Base-by-base conservation (phyloP, 1,140 invertebrate genomes). In the Drosophila oshimai region DNA sequence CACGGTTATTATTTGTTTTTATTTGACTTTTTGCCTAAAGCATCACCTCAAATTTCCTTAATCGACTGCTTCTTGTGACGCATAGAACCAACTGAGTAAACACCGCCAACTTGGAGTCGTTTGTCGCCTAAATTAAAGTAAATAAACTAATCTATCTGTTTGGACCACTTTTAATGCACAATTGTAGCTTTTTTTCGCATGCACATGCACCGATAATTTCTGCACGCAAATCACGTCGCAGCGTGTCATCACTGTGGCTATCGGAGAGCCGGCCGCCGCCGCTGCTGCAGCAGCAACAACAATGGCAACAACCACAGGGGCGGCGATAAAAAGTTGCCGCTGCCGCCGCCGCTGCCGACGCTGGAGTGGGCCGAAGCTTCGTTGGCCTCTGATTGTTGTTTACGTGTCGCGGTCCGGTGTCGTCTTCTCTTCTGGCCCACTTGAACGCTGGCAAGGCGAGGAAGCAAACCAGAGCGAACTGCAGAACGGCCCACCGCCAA, bases 331-430 rank as follows among this genome's bases (percentile, higher is more conserved):
- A 51, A 50, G 51, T 54, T 37, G 51, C 46, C 68, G 67, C 53
- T 49, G 55, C 44, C 34, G 26, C 34, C 41, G 50, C 60, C 45
- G 45, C 50, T 34, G 44, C 49, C 42, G 65, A 4, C 7, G 44
- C 47, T 39, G 53, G 57, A 33, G 51, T 74, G 34, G 44, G 58
- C 69, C 60, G 71, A 79, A 57, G 55, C 65, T 20, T 37, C 53
- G n/a, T n/a, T n/a, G 58, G 44, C 41, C 45, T 55, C 53, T 49
- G 46, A 60, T 73, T 73, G 69, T 73, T 74, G 81, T 87, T 87
- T 87, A 87, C 81, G 81, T 87, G 81, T 84, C 80, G 47, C 47
- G 39, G 20, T 22, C 6, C 22, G 22, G 41, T 20, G 12, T 57
- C 53, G 46, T 65, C 42, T 49, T 49, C 58, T 31, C 37, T 24